phyloP scores from a whole-genome alignment of 1,140 invertebrate species.

The Cyrtorhinus lividipennis region DNA sequence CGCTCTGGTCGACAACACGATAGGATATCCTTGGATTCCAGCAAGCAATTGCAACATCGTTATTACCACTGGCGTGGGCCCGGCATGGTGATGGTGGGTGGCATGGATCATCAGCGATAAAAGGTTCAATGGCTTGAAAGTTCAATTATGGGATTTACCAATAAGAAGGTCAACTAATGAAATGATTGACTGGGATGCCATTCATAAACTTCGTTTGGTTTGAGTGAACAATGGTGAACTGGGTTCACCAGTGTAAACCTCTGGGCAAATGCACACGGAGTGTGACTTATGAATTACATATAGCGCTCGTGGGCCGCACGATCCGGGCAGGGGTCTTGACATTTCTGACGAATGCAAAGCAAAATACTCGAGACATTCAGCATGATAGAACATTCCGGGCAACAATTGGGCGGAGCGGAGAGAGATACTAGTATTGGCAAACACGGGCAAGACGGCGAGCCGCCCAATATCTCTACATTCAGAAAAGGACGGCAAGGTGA shows the following conservation, averaged over 20 bases:
- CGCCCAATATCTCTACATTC: constrained; percentile 40
- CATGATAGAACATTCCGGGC: constrained; percentile 47
- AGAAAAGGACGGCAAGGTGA: constrained; percentile 51
- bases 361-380: constrained; percentile 48
- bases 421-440: constrained; percentile 38
- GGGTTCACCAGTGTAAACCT: constrained; percentile 40
- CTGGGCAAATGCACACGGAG: constrained; percentile 37
- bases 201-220: constrained; percentile 28
- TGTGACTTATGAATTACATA: constrained; percentile 39
- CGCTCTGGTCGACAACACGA: constrained; percentile 58
- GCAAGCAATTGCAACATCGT: constrained; percentile 36
- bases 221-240: constrained; percentile 36
- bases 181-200: too few relatives aligned
- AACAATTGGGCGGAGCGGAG: constrained; percentile 43
- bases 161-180: not conserved
- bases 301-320: constrained; percentile 46
- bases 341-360: constrained; percentile 55
- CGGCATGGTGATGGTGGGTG: constrained; percentile 41
- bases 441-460: constrained; percentile 45
- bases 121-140: constrained; percentile 20
- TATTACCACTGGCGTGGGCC: constrained; percentile 40
- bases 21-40: constrained; percentile 40
- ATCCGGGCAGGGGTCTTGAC: constrained; percentile 53
- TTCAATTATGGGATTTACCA: not conserved
- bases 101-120: constrained; percentile 29